Percentiles rank a stretch among this genome's conserved stretches.
Conservation (phyloP, 2,797 vertebrate species). For the Phalanger gymnotis region DNA sequence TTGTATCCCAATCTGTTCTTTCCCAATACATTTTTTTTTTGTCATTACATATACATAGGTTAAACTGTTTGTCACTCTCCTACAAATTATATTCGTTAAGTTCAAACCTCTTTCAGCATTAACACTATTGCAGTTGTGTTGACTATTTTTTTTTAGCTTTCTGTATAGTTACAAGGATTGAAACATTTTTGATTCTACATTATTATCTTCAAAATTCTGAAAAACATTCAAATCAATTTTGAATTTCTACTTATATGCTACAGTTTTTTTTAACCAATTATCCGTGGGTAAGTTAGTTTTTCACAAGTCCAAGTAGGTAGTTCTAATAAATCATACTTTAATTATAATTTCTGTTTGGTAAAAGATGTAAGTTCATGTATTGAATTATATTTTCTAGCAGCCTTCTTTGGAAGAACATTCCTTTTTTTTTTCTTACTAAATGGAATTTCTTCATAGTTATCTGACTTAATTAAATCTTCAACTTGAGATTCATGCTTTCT, state of each 20-base stretch:
- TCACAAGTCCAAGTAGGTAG: not conserved
- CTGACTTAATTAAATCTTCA: not conserved
- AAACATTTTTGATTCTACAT: not conserved
- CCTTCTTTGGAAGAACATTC: not conserved
- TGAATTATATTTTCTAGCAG: not conserved
- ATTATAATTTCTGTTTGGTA: not conserved
- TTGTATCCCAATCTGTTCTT: not conserved
- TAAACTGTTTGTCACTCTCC: not conserved
- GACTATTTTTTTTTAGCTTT: not conserved
- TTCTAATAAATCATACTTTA: not conserved
- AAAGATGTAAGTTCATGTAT: not conserved
- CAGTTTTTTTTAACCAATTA: too few species aligned
- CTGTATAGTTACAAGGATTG: not conserved
- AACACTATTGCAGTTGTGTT: not conserved
- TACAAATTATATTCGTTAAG: not conserved
- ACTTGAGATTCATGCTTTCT: not conserved
- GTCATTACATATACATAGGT: too few species aligned
- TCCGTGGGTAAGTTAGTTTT: not conserved
- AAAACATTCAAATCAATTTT: not conserved
- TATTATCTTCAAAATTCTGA: not conserved
- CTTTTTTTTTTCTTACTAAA: not conserved
- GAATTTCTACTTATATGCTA: not conserved
- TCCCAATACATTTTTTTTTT: not conserved
- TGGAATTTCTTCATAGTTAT: not conserved
- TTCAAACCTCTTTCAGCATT: not conserved